Conservation (phyloP, 2,888 invertebrate genomes). For the Dryobotodes eremita region DNA sequence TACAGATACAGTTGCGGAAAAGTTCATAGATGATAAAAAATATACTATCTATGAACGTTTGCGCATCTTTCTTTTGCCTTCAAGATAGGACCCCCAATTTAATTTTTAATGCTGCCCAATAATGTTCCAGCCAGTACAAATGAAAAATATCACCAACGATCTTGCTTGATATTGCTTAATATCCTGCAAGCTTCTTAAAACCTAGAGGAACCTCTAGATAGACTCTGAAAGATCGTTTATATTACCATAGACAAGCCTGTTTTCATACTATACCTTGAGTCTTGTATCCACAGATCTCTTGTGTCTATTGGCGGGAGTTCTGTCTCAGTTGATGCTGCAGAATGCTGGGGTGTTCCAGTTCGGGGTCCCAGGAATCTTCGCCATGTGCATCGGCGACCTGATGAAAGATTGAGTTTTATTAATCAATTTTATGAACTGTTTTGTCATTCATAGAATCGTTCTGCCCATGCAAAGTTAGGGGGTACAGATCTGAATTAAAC, state of each 20-base stretch:
- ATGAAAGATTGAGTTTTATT: background rate
- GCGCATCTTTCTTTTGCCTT: background rate
- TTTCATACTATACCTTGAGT: slow-evolving; percentile 88
- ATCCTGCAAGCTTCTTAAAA: background rate
- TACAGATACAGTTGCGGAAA: too few species aligned
- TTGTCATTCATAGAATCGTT: background rate
- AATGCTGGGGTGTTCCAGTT: slow-evolving; percentile 92
- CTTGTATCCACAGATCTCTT: slow-evolving; percentile 95
- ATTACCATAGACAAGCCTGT: background rate
- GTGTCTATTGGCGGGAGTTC: slow-evolving; percentile 96
- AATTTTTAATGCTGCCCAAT: background rate
- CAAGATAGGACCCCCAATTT: background rate
- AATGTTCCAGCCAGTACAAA: background rate
- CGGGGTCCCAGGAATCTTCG: slow-evolving; percentile 91
- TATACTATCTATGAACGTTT: background rate
- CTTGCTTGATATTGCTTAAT: background rate
- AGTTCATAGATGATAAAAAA: too few species aligned
- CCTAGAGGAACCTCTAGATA: background rate
- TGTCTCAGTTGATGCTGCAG: slow-evolving; percentile 95
- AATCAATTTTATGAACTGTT: background rate
- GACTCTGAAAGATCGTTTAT: background rate
- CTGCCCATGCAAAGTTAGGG: too few species aligned
- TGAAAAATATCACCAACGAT: accelerated
- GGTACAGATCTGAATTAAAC: too few species aligned
- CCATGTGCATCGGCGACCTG: slow-evolving; percentile 95